Evolutionary conservation across 1,140 invertebrate genomes (phyloP), one percentile per base, ranked within the genome.

Genomic region (Ooceraea biroi): DNA sequence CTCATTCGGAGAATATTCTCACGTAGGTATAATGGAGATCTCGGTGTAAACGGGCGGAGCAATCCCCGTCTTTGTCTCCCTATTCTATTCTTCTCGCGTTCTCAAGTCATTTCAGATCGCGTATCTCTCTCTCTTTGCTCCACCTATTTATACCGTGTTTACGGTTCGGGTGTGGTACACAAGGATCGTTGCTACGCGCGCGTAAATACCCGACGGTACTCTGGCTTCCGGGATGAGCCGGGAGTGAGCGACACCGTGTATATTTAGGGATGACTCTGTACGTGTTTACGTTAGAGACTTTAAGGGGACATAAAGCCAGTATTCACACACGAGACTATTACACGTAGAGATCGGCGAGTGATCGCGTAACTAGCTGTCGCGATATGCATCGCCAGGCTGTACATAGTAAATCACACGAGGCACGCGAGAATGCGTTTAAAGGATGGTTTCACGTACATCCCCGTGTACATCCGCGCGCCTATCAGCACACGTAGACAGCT

Each of bases 221-320:
- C 12, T 46, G 60, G 48, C 19, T 65, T 77, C 27, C 27, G 57
- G 55, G 72, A 36, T 8, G 36, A 44, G 36, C 30, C 55, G 55
- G 19, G 46, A 41, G 14, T 14, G 50, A 44, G 41, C 22, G 50
- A 69, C 36, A 52, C 36, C 27, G 4, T 71, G 36, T 71, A 71
- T 80, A 80, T 57, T 58, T 80, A 80, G 50, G n/a, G 25, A 57
- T 57, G 25, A 30, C 76, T 58, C 52, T 55, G n/a, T 69, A 19
- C 52, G 65, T 57, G 63, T 44, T 25, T 76, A 50, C 58, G 44
- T 11, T 17, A 78, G 50, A 71, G 65, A 58, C n/a, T 58, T 7
- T 17, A 57, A 69, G 27, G 65, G 76, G 76, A 80, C 76, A 69
- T 46, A 30, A 80, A 69, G 76, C 76, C 76, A 80, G 76, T 80